phyloP scores from a whole-genome alignment of 2,888 invertebrate species.

The Tetramorium bicarinatum region DNA sequence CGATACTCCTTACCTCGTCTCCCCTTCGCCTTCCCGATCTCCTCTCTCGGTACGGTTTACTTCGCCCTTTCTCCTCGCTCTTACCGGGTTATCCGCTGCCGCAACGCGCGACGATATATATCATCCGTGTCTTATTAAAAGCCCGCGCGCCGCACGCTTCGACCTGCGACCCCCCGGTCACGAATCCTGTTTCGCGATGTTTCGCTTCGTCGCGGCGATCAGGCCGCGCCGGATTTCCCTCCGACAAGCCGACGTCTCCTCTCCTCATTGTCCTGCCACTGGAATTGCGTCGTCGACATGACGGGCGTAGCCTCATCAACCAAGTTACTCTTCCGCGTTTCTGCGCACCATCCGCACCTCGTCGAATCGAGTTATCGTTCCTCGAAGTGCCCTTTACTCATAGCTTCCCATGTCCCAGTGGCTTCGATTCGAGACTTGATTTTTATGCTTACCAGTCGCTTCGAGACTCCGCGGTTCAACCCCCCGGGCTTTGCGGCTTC shows the following conservation, averaged over 20 bases:
- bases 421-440: neutral
- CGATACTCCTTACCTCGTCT: conserved; percentile 14
- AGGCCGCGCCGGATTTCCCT: neutral
- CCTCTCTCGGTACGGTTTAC: conserved; percentile 1
- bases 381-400: neutral
- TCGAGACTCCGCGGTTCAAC: neutral
- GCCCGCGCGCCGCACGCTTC: conserved; percentile 8
- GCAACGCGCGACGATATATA: conserved; percentile 12
- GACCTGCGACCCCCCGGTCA: conserved; percentile 15
- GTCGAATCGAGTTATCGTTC: neutral
- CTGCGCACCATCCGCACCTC: neutral
- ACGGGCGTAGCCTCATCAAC: conserved; percentile 29
- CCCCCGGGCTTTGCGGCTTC: neutral
- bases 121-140: conserved; percentile 9
- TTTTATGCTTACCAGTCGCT: neutral
- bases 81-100: conserved; percentile 17
- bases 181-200: conserved; percentile 27
- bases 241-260: neutral
- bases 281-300: neutral
- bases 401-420: neutral
- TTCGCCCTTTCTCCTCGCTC: conserved; percentile 38
- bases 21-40: conserved; percentile 19
- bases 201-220: conserved; percentile 9
- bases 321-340: conserved; percentile 33
- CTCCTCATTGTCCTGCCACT: neutral